phyloP scores from a whole-genome alignment of 2,888 invertebrate species.

The Tethea ocularis region DNA sequence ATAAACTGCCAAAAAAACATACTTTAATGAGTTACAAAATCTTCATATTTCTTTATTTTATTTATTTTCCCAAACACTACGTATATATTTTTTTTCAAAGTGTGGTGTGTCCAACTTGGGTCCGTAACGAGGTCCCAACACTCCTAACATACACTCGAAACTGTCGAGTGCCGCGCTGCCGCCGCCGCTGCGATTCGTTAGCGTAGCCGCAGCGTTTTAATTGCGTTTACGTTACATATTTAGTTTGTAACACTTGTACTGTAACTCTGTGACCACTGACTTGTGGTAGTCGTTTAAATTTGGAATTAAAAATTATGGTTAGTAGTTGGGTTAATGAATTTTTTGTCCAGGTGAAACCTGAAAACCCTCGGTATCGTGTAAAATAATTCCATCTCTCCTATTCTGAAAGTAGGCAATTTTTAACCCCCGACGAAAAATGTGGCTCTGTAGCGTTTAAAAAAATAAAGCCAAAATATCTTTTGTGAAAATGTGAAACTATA shows the following conservation, averaged over 20 bases:
- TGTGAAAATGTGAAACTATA: no score
- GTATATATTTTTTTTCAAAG: neutral
- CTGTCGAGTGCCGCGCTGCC: slow-evolving; percentile 22
- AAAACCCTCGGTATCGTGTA: no score
- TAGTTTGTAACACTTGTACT: slow-evolving; percentile 15
- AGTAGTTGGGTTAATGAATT: no score
- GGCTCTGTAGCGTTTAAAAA: no score
- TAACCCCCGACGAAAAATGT: no score
- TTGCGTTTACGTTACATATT: slow-evolving; percentile 30
- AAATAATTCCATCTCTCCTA: no score
- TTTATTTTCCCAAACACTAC: neutral
- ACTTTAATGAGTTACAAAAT: no score
- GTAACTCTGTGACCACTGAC: slow-evolving; percentile 5
- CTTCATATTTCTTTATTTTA: no score
- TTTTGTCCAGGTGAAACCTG: no score
- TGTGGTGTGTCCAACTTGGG: neutral
- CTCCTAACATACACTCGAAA: slow-evolving; percentile 21
- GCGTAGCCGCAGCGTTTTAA: slow-evolving; percentile 39
- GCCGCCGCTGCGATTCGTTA: slow-evolving; percentile 45
- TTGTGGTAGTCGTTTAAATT: slow-evolving; percentile 15
- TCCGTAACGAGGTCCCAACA: slow-evolving; percentile 21
- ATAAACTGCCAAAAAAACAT: no score
- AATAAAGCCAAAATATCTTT: no score
- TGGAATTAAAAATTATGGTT: neutral
- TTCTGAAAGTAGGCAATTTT: no score